Percentiles rank a stretch among this genome's conserved stretches.
phyloP scores from a whole-genome alignment of 2,113 vertebrate genomes.

The Balaenoptera acutorostrata region DNA sequence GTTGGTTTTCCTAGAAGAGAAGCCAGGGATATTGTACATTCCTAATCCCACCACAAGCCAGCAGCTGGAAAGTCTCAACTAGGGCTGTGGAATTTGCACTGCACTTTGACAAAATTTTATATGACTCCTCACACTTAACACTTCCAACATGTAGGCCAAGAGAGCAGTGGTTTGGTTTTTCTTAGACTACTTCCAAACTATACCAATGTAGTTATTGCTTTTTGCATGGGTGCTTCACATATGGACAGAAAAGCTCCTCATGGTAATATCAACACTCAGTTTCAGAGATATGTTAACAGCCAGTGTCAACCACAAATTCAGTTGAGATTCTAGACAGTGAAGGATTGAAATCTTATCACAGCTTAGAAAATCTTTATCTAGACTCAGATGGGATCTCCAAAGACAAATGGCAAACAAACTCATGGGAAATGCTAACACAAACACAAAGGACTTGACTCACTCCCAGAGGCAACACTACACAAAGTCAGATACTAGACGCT shows the following conservation, averaged over 20 bases:
- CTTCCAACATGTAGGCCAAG: neutral
- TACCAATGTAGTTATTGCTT: neutral
- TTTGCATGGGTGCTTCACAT: neutral
- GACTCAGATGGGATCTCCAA: neutral
- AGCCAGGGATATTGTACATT: fast-evolving
- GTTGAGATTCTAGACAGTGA: neutral
- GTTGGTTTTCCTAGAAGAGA: neutral
- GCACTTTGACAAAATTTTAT: neutral
- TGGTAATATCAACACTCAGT: neutral
- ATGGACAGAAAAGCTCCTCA: neutral
- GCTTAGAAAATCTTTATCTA: neutral
- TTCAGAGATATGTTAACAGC: neutral
- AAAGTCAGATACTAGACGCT: slow-evolving; percentile 35
- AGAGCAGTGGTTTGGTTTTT: neutral
- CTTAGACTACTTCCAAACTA: neutral
- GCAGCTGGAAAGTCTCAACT: neutral
- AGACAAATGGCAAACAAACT: neutral
- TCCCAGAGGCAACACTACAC: slow-evolving; percentile 66
- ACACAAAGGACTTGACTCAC: slow-evolving; percentile 57
- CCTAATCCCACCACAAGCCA: neutral
- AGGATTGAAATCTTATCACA: neutral
- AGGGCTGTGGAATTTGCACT: neutral
- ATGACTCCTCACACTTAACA: neutral
- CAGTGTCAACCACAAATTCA: neutral
- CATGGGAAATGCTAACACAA: slow-evolving; percentile 40